Evolutionary conservation across 2,888 invertebrate species (phyloP), one percentile per base, ranked within the genome.

Genomic region (Tenthredo notha): DNA sequence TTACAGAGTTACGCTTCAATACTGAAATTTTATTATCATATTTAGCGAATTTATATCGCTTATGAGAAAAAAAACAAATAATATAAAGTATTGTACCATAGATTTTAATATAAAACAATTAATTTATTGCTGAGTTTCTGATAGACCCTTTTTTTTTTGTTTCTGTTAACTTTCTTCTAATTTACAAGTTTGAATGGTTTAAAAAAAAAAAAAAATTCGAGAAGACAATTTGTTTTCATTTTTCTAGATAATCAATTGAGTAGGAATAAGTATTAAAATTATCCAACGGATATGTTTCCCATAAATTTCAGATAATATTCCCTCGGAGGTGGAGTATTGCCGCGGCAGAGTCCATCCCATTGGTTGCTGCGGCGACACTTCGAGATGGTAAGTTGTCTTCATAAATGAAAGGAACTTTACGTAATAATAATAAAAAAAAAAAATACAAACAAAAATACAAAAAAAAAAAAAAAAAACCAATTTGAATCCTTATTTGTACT

Each of bases 371-470:
- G 72, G 82, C 80, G 54, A 82, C 78, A 85, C 85, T 61, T 61
- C 75, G 87, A 91, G 91, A 92, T 92, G 92, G 92, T 92, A 92
- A 92, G 92, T 92, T 91, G 88, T 90, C 91, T 90, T 90, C 90
- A 91, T 88, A 90, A 86, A 86, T 85, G 86, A 86, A 88, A 89
- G 89, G 88, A 90, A 86, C 87, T 89, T 89, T 90, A 88, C 89
- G 89, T 88, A 89, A 87, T 88, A 88, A 88, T 85, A 88, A 33
- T 37, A 21, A 21, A 37, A 78, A 85, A 82, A 33, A 33, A 33
- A 33, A 33, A n/a, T n/a, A n/a, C n/a, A n/a, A n/a, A n/a, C n/a
- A 33, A 33, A 3, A 3, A 33, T 4, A 33, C 2, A 33, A 33
- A 33, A 33, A 78, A 75, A 61, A 80, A 80, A 33, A 80, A 85